Conservation (phyloP, 1,140 invertebrate genomes). For the Triops longicaudatus region DNA sequence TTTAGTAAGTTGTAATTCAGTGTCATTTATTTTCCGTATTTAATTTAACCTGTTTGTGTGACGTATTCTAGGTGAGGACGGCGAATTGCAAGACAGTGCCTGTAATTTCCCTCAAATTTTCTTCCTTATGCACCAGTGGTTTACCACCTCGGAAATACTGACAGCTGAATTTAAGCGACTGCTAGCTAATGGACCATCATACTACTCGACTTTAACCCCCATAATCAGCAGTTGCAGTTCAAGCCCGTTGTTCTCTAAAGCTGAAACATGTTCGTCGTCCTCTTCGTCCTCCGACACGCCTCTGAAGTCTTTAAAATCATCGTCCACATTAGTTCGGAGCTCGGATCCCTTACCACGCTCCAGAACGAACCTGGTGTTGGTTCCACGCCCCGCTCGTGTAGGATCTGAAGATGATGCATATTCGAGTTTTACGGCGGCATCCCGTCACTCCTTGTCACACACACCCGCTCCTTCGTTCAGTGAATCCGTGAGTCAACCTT, state of each 20-base stretch:
- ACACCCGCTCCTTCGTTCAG: background rate
- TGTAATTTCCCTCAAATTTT: slow-evolving; percentile 24
- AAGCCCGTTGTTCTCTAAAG: slow-evolving; percentile 14
- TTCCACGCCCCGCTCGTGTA: slow-evolving; percentile 15
- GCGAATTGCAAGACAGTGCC: slow-evolving; percentile 20
- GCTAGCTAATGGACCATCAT: slow-evolving; percentile 12
- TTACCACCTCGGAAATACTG: slow-evolving; percentile 24
- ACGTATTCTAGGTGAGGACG: slow-evolving; percentile 21
- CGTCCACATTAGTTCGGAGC: background rate
- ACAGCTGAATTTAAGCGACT: slow-evolving; percentile 18
- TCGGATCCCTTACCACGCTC: background rate
- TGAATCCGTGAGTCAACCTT: background rate
- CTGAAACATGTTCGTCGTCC: background rate
- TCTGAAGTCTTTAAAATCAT: background rate
- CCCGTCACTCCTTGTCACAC: background rate
- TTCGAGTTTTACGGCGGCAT: background rate
- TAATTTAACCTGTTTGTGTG: background rate
- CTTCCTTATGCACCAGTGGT: slow-evolving; percentile 27
- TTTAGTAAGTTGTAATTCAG: background rate
- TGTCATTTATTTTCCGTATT: background rate
- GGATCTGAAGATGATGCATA: slow-evolving; percentile 21
- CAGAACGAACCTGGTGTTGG: slow-evolving; percentile 6
- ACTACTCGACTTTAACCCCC: slow-evolving; percentile 2
- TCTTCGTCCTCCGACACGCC: slow-evolving; percentile 16
- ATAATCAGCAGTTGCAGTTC: background rate